phyloP scores from a whole-genome alignment of 1,140 invertebrate genomes.

The Anoplophora glabripennis region DNA sequence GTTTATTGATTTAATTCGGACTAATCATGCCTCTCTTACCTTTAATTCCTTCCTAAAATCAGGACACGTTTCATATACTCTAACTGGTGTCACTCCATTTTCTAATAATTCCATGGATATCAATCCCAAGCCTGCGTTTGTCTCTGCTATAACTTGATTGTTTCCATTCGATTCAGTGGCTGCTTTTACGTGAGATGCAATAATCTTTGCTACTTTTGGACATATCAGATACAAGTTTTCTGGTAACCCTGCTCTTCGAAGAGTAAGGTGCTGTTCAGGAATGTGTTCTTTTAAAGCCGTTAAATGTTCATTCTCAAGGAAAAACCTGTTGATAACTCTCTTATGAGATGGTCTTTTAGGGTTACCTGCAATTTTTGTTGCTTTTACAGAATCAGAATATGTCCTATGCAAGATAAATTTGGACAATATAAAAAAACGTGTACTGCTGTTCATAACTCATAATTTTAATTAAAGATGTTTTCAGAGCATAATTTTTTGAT shows the following conservation, averaged over 20 bases:
- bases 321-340: too few relatives aligned
- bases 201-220: constrained; percentile 26
- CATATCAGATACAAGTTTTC: constrained; percentile 32
- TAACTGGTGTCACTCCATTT: constrained; percentile 24
- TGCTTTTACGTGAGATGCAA: constrained; percentile 31
- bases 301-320: too few relatives aligned
- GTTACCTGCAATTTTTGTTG: too few relatives aligned
- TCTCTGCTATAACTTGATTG: constrained; percentile 37
- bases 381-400: too few relatives aligned
- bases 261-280: neutral
- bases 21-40: constrained; percentile 22
- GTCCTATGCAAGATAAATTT: too few relatives aligned
- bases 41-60: constrained; percentile 36
- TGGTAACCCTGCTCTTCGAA: neutral
- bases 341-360: too few relatives aligned
- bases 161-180: constrained; percentile 15
- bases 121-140: constrained; percentile 40
- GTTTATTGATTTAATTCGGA: constrained; percentile 2
- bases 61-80: constrained; percentile 38
- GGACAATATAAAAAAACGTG: too few relatives aligned
- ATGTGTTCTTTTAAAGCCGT: neutral
- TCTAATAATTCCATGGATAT: constrained; percentile 36
- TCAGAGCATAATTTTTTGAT: too few relatives aligned
- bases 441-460: too few relatives aligned
- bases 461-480: too few relatives aligned